Percentiles rank a stretch among this genome's conserved stretches.
phyloP scores from a whole-genome alignment of 1,140 invertebrate genomes.

The Zaprionus lachaisei region DNA sequence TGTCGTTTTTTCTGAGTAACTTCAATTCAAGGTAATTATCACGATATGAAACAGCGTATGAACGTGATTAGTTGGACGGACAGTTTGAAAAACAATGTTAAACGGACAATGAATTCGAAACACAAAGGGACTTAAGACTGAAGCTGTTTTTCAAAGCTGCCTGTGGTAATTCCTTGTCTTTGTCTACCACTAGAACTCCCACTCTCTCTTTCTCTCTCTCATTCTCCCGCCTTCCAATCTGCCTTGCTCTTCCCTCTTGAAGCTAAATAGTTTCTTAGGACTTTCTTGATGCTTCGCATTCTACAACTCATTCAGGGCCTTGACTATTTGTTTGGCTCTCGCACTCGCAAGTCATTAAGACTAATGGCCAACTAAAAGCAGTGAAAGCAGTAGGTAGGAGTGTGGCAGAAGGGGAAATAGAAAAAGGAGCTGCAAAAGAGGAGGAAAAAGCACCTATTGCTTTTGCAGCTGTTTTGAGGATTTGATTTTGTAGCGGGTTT shows the following conservation, averaged over 20 bases:
- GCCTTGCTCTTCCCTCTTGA: not conserved
- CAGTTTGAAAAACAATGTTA: slow-evolving; percentile 20
- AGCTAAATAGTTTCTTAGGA: slow-evolving; percentile 45
- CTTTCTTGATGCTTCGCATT: slow-evolving; percentile 29
- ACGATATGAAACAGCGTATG: slow-evolving; percentile 13
- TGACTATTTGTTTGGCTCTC: slow-evolving; percentile 34
- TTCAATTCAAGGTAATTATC: slow-evolving; percentile 10
- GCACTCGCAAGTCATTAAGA: slow-evolving; percentile 70
- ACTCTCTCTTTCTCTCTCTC: not conserved
- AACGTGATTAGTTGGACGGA: slow-evolving; percentile 28
- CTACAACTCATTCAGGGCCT: slow-evolving; percentile 37
- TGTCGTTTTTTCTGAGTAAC: not conserved
- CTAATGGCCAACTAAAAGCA: slow-evolving; percentile 71
- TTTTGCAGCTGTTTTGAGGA: slow-evolving; percentile 37
- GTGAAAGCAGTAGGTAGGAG: slow-evolving; percentile 5
- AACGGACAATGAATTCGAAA: slow-evolving; percentile 7
- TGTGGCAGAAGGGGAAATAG: not conserved
- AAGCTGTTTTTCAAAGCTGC: slow-evolving; percentile 23
- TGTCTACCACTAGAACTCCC: not conserved
- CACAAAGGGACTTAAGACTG: slow-evolving; percentile 6
- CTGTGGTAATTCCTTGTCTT: slow-evolving; percentile 28
- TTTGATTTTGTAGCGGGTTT: slow-evolving; percentile 67
- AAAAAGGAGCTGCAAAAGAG: not conserved
- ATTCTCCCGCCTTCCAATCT: not conserved
- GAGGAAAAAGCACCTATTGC: slow-evolving; percentile 20